Conservation (phyloP, 2,797 vertebrate genomes). For the Centroberyx gerrardi region DNA sequence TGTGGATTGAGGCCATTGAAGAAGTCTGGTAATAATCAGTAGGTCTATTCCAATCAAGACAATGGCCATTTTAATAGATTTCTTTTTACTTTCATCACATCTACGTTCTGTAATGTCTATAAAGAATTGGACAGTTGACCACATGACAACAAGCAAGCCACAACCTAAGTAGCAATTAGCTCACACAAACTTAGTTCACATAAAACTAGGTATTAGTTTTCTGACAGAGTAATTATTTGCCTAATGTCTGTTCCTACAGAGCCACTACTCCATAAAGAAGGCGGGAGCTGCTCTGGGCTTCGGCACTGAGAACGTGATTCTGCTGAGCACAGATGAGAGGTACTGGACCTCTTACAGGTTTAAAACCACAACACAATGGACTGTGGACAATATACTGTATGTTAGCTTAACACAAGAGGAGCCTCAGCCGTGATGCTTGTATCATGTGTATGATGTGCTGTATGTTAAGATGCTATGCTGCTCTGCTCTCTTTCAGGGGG, state of each 20-base stretch:
- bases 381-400: too few relatives aligned
- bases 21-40: constrained; percentile 33
- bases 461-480: constrained; percentile 14
- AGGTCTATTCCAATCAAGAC: constrained; percentile 37
- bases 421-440: not conserved
- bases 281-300: constrained; percentile 97
- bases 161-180: constrained; percentile 8
- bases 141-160: not conserved
- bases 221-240: not conserved
- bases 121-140: constrained; percentile 19
- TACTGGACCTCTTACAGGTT: constrained; percentile 47
- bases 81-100: constrained; percentile 29
- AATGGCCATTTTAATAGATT: constrained; percentile 29
- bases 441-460: not conserved
- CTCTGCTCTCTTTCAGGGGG: constrained; percentile 85
- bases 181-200: not conserved
- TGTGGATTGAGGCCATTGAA: constrained; percentile 36
- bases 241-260: constrained; percentile 82
- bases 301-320: constrained; percentile 95
- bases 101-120: constrained; percentile 18
- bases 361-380: constrained; percentile 1
- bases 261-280: constrained; percentile 99
- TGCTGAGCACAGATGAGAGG: constrained; percentile 97
- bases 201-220: not conserved
- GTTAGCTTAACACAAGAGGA: not conserved